Evolutionary conservation across 2,113 vertebrate genomes (phyloP).

Genomic region (Hydrolagus affinis): DNA sequence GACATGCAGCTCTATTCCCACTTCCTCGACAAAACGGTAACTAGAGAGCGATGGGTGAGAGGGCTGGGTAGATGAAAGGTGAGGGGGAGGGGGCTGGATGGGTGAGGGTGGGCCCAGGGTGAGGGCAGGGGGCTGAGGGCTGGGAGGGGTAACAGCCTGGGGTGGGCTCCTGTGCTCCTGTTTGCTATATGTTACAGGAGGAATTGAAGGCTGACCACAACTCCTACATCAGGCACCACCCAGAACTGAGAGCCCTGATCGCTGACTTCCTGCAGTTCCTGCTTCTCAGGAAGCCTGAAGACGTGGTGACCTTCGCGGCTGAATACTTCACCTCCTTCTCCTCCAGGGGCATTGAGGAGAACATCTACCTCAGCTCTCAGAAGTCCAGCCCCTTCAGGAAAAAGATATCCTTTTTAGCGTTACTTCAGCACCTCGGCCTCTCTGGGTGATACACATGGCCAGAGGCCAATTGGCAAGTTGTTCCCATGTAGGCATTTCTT

Average conservation of each 20-base stretch:
- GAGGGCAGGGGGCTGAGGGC: no score
- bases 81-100: no score
- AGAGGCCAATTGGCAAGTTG: no score
- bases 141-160: not conserved
- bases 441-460: no score
- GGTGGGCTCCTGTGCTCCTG: no score
- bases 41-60: no score
- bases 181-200: slow-evolving; percentile 50
- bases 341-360: not conserved
- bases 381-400: slow-evolving; percentile 37
- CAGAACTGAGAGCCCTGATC: slow-evolving; percentile 64
- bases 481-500: no score
- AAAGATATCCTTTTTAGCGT: not conserved
- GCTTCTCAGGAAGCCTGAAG: slow-evolving; percentile 68
- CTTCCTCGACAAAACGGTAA: slow-evolving; percentile 80
- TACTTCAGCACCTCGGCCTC: no score
- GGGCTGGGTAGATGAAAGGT: no score
- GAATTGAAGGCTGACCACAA: slow-evolving; percentile 62
- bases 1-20: slow-evolving; percentile 68
- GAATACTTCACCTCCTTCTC: slow-evolving; percentile 68
- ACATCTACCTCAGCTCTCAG: slow-evolving; percentile 34
- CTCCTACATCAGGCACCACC: slow-evolving; percentile 67
- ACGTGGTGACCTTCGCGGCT: slow-evolving; percentile 66
- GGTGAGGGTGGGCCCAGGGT: no score
- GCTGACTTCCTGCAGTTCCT: slow-evolving; percentile 81